phyloP scores from a whole-genome alignment of 2,113 vertebrate genomes.

The Urocynchramus pylzowi region DNA sequence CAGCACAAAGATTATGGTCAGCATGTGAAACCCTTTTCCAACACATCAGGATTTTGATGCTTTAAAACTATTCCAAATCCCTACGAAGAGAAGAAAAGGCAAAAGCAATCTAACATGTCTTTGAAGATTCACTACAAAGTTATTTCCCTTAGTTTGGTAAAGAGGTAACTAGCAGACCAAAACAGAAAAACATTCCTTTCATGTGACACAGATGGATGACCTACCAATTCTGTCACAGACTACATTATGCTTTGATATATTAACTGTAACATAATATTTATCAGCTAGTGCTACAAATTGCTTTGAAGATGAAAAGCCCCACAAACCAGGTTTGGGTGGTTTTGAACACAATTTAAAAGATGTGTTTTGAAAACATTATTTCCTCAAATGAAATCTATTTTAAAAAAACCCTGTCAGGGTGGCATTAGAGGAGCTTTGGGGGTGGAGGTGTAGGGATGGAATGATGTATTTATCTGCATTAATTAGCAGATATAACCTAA shows the following conservation, averaged over 20 bases:
- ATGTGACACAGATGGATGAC: conserved; percentile 34
- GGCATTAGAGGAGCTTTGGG: neutral
- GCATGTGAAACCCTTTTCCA: neutral
- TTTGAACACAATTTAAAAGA: conserved; percentile 1
- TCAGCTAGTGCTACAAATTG: neutral
- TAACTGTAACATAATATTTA: conserved; percentile 49
- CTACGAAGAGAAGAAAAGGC: neutral
- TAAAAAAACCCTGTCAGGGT: neutral
- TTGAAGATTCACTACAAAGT: neutral
- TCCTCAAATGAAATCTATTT: neutral
- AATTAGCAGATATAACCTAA: neutral
- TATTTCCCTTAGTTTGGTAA: neutral
- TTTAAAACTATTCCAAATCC: conserved; percentile 11
- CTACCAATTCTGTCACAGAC: neutral
- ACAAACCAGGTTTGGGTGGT: neutral
- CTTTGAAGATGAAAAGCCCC: conserved; percentile 51
- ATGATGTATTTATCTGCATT: neutral
- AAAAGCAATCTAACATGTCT: neutral
- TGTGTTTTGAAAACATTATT: neutral
- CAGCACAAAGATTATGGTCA: neutral
- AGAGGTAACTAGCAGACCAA: neutral
- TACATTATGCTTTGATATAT: conserved; percentile 31
- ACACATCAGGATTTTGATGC: neutral
- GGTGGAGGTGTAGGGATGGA: neutral
- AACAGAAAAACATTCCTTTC: neutral